Evolutionary conservation across 2,888 invertebrate genomes (phyloP).

Genomic region (Dysmachus trigonus): DNA sequence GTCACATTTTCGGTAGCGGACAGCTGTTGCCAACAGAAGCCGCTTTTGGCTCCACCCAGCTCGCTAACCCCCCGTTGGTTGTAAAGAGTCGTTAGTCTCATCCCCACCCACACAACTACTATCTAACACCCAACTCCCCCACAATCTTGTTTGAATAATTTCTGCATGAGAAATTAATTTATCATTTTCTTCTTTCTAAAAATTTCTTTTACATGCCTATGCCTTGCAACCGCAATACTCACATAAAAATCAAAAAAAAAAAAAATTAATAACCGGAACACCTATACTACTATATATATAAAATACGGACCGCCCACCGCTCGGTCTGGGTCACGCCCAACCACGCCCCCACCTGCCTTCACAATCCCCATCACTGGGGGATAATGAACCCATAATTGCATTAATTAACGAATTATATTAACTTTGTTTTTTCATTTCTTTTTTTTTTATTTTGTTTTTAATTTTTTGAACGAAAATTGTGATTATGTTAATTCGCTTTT

Average conservation of each 20-base stretch:
- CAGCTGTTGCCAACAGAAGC: constrained; percentile 38
- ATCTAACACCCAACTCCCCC: not conserved
- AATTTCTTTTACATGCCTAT: constrained; percentile 41
- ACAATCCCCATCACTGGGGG: constrained; percentile 3
- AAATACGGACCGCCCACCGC: not conserved
- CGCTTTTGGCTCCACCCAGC: not conserved
- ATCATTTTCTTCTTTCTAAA: constrained; percentile 26
- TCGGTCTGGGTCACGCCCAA: constrained; percentile 3
- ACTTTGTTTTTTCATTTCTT: not conserved
- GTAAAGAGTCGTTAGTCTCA: not conserved
- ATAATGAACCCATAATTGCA: constrained; percentile 11
- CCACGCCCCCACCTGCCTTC: constrained; percentile 3
- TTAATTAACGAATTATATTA: constrained; percentile 26
- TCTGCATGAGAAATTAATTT: constrained; percentile 21
- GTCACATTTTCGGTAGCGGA: constrained; percentile 38
- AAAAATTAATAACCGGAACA: not conserved
- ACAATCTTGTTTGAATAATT: constrained; percentile 1
- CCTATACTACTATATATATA: not conserved
- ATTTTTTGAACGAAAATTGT: constrained; percentile 4
- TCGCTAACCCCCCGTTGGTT: not conserved
- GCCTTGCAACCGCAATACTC: constrained; percentile 1
- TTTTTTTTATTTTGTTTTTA: not conserved
- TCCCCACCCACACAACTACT: too few relatives aligned
- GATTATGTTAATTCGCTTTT: constrained; percentile 32
- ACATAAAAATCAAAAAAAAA: not conserved